Evolutionary conservation across 2,113 vertebrate genomes (phyloP).

Genomic region (Coreoperca whiteheadi): DNA sequence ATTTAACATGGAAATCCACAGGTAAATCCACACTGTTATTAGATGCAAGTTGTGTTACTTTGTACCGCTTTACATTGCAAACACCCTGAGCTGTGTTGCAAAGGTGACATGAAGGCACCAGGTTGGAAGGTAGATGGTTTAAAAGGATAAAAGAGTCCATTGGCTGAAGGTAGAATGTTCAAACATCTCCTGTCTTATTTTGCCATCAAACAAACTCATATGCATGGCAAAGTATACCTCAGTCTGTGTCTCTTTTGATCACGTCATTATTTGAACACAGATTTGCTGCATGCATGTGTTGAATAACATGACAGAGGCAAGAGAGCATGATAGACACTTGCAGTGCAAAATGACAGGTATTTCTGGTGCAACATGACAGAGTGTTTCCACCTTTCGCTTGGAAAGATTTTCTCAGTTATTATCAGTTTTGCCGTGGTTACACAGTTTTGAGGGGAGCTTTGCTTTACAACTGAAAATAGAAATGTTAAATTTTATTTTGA

Average conservation of each 20-base stretch:
- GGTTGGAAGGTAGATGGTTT: slow-evolving; percentile 74
- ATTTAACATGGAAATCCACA: slow-evolving; percentile 23
- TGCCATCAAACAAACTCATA: slow-evolving; percentile 75
- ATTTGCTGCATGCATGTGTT: slow-evolving; percentile 61
- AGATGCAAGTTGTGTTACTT: slow-evolving; percentile 46
- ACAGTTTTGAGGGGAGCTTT: slow-evolving; percentile 51
- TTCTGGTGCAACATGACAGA: slow-evolving; percentile 71
- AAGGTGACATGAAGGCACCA: slow-evolving; percentile 62
- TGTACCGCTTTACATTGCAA: slow-evolving; percentile 53
- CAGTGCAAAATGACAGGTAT: slow-evolving; percentile 72
- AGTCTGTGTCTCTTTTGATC: slow-evolving; percentile 74
- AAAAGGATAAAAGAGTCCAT: slow-evolving; percentile 77
- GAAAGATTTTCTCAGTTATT: slow-evolving; percentile 61
- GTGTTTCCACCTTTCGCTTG: slow-evolving; percentile 63
- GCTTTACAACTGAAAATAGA: slow-evolving; percentile 75
- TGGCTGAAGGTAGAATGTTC: slow-evolving; percentile 74
- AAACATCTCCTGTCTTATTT: slow-evolving; percentile 75
- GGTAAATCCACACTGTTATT: slow-evolving; percentile 35
- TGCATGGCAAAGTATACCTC: slow-evolving; percentile 73
- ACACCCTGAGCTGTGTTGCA: slow-evolving; percentile 60
- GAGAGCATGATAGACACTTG: slow-evolving; percentile 69
- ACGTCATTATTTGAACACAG: slow-evolving; percentile 73
- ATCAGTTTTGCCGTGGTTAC: slow-evolving; percentile 61
- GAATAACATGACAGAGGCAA: slow-evolving; percentile 68
- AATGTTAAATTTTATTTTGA: slow-evolving; percentile 68